Evolutionary conservation across 2,888 invertebrate genomes (phyloP).

Genomic region (Cheilosia pagana): DNA sequence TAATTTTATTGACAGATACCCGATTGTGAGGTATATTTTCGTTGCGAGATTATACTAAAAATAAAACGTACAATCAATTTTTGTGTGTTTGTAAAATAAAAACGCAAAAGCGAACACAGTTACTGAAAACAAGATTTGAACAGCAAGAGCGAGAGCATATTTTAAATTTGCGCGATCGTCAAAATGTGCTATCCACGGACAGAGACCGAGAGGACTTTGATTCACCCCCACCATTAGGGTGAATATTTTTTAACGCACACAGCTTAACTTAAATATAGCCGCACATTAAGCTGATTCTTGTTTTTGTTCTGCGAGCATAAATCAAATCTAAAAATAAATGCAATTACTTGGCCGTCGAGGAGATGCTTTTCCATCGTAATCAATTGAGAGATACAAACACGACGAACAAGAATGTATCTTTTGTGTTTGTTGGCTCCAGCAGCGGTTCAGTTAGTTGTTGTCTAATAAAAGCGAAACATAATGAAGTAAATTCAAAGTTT

Average conservation of each 20-base stretch:
- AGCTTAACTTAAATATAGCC: constrained; percentile 28
- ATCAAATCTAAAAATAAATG: constrained; percentile 73
- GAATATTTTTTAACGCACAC: not conserved
- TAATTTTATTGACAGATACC: constrained; percentile 65
- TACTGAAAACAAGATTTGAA: constrained; percentile 36
- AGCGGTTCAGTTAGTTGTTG: not conserved
- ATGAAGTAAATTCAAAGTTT: constrained; percentile 49
- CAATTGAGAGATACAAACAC: constrained; percentile 64
- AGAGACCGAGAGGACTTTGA: constrained; percentile 30
- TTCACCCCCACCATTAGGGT: constrained; percentile 24
- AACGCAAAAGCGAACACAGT: constrained; percentile 52
- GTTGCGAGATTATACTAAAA: constrained; percentile 47
- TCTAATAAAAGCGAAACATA: constrained; percentile 29
- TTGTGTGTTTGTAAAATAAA: constrained; percentile 28
- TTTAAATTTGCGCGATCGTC: not conserved
- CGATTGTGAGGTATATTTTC: constrained; percentile 60
- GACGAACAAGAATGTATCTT: constrained; percentile 32
- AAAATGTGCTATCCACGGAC: constrained; percentile 32
- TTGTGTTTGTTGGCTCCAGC: constrained; percentile 37
- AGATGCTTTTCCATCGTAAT: constrained; percentile 67
- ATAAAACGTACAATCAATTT: constrained; percentile 51
- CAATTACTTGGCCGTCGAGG: constrained; percentile 65
- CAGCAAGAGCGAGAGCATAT: constrained; percentile 23
- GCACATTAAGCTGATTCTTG: constrained; percentile 17
- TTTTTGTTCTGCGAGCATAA: constrained; percentile 51